Conservation (phyloP, 2,113 vertebrate species). For the Pristiophorus japonicus region DNA sequence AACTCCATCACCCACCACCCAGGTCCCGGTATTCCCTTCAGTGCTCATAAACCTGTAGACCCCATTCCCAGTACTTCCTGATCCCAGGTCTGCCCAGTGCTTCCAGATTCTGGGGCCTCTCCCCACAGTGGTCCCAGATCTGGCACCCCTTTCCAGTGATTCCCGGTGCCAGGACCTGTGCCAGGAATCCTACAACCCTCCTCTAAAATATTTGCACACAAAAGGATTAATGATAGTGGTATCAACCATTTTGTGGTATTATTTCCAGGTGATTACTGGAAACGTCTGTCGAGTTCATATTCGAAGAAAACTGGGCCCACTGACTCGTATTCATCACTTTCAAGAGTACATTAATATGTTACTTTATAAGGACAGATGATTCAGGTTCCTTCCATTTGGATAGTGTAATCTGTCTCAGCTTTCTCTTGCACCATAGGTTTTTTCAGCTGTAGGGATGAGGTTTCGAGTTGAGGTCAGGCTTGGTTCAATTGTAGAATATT, state of each 20-base stretch:
- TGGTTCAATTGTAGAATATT: neutral
- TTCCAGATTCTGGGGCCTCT: neutral
- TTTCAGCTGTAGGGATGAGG: slow-evolving; percentile 16
- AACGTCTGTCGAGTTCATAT: neutral
- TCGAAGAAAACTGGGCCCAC: too few species aligned
- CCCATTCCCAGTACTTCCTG: neutral
- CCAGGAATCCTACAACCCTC: neutral
- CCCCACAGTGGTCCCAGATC: neutral
- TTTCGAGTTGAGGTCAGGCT: neutral
- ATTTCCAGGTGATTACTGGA: neutral
- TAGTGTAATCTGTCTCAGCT: slow-evolving; percentile 10
- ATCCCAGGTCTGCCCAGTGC: too few species aligned
- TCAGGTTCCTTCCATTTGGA: neutral
- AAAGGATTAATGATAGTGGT: neutral
- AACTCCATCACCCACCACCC: neutral
- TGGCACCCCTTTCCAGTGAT: neutral
- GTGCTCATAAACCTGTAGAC: neutral
- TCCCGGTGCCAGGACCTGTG: neutral
- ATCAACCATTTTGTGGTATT: neutral
- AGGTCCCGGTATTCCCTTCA: neutral
- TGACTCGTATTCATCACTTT: neutral
- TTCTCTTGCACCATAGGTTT: neutral
- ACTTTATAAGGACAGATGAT: neutral
- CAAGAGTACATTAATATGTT: neutral
- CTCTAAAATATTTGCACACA: neutral